Percentiles rank a stretch among this genome's conserved stretches.
These are phyloP conservation scores for Sinocyclocheilus anophthalmus DNA, from an alignment of 2,113 vertebrate species.

Conservation along the genomic window DNA sequence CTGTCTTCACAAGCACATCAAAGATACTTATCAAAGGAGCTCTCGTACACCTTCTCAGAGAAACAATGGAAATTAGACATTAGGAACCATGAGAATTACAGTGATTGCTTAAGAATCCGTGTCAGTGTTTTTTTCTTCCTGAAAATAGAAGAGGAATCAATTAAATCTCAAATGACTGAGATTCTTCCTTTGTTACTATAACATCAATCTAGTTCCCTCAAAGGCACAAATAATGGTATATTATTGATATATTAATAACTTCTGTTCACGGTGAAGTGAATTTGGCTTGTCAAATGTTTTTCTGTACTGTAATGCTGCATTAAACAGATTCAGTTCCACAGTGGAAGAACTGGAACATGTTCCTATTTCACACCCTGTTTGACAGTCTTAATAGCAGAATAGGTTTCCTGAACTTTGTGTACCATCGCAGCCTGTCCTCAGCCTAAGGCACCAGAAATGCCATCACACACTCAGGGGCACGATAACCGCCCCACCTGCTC, in stretches of 20 bases:
- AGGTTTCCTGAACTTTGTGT: slow-evolving; percentile 39
- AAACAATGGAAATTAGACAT: slow-evolving; percentile 42
- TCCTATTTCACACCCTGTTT: slow-evolving; percentile 40
- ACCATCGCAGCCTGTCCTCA: slow-evolving; percentile 46
- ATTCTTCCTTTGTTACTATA: neutral
- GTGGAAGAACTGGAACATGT: slow-evolving; percentile 8
- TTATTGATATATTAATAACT: slow-evolving; percentile 27
- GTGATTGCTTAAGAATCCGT: neutral
- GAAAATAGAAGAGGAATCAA: slow-evolving; percentile 30
- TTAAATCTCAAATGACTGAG: slow-evolving; percentile 29
- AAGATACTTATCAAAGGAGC: slow-evolving; percentile 52
- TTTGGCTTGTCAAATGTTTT: slow-evolving; percentile 7
- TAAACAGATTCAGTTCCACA: slow-evolving; percentile 5
- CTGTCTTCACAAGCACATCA: slow-evolving; percentile 43
- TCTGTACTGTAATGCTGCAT: neutral
- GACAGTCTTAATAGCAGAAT: slow-evolving; percentile 1
- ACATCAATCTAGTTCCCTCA: neutral
- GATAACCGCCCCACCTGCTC: slow-evolving; percentile 68
- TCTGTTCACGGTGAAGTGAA: neutral
- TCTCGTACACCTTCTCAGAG: slow-evolving; percentile 15
- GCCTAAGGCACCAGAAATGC: slow-evolving; percentile 62
- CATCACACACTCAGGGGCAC: slow-evolving; percentile 64
- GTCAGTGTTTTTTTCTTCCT: neutral
- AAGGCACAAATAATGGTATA: neutral
- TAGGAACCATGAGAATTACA: slow-evolving; percentile 29